Conservation (phyloP, 2,113 vertebrate species). For the Chlorodrepanis virens region DNA sequence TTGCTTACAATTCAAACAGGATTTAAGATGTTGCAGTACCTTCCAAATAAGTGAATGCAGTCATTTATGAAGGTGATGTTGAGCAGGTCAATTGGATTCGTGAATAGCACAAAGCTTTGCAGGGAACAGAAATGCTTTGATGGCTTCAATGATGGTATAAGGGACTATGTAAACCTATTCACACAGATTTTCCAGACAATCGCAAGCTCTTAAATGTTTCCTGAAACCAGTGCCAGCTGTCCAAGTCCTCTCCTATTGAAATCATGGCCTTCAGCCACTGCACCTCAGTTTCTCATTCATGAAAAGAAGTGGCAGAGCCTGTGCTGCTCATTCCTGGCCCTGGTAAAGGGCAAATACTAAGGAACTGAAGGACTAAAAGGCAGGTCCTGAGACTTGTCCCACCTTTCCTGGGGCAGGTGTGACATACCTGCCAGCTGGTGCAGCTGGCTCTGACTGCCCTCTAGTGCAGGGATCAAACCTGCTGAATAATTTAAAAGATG, state of each 20-base stretch:
- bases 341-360: background rate
- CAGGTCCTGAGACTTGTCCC: background rate
- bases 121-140: background rate
- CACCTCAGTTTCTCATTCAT: background rate
- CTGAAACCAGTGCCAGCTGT: background rate
- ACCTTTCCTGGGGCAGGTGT: background rate
- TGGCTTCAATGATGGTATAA: background rate
- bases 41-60: background rate
- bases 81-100: background rate
- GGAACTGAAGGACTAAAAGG: background rate
- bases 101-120: background rate
- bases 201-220: background rate
- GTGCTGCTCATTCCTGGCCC: background rate
- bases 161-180: background rate
- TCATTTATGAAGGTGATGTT: background rate
- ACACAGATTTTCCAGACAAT: background rate
- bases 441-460: slow-evolving; percentile 56
- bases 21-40: background rate
- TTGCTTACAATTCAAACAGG: background rate
- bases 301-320: background rate
- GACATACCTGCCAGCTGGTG: background rate
- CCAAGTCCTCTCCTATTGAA: background rate
- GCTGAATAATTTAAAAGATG: background rate
- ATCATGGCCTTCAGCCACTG: background rate
- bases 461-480: slow-evolving; percentile 48